Evolutionary conservation across 2,113 vertebrate species (phyloP), one percentile per base, ranked within the genome.

Genomic region (Ageneiosus marmoratus): DNA sequence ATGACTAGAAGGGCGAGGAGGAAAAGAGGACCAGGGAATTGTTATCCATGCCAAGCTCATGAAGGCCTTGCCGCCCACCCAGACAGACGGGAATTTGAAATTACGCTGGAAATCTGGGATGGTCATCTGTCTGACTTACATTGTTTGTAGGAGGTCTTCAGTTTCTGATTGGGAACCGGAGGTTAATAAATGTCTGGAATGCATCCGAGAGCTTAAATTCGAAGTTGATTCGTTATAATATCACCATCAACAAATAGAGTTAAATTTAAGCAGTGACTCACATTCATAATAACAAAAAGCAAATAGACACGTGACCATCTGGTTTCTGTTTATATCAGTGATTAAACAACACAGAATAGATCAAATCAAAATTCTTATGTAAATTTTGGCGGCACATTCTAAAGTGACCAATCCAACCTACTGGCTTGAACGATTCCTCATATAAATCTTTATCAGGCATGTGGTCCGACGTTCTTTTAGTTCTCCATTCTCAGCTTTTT

Each of bases 111-210:
- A 29, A 51, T 65, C 82, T 78, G 82, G 32, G 16, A 53, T 69
- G 81, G 48, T 75, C 73, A 32, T n/a, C 65, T 37, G 53, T 72
- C 12, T 18, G 55, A 27, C 46, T 46, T 41, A 10, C 15, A 50
- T 32, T 70, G 69, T 75, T 65, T 79, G 83, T 70, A 76, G 82
- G 80, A 79, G 62, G 77, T 85, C 83, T 72, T 51, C 16, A 2
- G 10, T 22, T 83, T 29, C n/a, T 27, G 27, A 53, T 34, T 69
- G 20, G 50, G 27, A 74, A 24, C 53, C 73, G 80, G 37, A 74
- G 27, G 51, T 37, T 27, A 56, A 56, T 76, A 29, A 76, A 53
- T 2, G 44, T 53, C 58, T 60, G 80, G 80, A 27, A 56, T 84
- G 83, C 80, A 84, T 75, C 81, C 58, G 85, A 78, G 77, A 50